Conservation (phyloP, 2,888 invertebrate species). For the Volucella bombylans region DNA sequence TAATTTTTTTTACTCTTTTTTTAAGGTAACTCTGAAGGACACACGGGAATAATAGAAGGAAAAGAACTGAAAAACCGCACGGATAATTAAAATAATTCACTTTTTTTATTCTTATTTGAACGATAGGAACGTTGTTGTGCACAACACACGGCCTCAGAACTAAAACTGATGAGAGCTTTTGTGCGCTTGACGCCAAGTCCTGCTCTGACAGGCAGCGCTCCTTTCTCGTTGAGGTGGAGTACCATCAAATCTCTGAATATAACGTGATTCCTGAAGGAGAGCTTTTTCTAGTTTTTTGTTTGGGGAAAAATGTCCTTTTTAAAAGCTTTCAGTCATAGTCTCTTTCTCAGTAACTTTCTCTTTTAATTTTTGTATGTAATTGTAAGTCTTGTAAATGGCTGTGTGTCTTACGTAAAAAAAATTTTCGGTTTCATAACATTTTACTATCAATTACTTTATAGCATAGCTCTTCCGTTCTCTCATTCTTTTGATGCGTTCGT, state of each 20-base stretch:
- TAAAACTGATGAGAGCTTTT: conserved; percentile 70
- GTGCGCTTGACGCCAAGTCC: conserved; percentile 65
- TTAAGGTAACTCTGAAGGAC: conserved; percentile 52
- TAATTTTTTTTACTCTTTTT: conserved; percentile 21
- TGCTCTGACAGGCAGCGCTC: conserved; percentile 30
- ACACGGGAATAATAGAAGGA: conserved; percentile 30
- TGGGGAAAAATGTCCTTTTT: conserved; percentile 57
- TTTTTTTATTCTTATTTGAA: conserved; percentile 6
- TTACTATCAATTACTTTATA: not conserved
- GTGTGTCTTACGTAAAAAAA: conserved; percentile 64
- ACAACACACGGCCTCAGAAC: conserved; percentile 71
- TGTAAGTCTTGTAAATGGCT: not conserved
- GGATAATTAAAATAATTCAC: conserved; percentile 28
- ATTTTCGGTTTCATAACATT: conserved; percentile 64
- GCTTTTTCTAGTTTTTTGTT: conserved; percentile 18
- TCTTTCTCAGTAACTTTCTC: conserved; percentile 1
- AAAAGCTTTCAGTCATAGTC: conserved; percentile 28
- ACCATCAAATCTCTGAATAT: conserved; percentile 35
- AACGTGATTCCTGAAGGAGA: conserved; percentile 7
- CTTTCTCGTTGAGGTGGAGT: conserved; percentile 65
- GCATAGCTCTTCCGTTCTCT: not conserved
- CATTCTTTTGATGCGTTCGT: conserved; percentile 1
- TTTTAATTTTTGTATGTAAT: not conserved
- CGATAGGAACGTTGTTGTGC: conserved; percentile 63
- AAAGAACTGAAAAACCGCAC: conserved; percentile 30